These are phyloP conservation scores for Drosophila pandora DNA, from an alignment of 1,140 invertebrate species.

Conservation along the genomic window DNA sequence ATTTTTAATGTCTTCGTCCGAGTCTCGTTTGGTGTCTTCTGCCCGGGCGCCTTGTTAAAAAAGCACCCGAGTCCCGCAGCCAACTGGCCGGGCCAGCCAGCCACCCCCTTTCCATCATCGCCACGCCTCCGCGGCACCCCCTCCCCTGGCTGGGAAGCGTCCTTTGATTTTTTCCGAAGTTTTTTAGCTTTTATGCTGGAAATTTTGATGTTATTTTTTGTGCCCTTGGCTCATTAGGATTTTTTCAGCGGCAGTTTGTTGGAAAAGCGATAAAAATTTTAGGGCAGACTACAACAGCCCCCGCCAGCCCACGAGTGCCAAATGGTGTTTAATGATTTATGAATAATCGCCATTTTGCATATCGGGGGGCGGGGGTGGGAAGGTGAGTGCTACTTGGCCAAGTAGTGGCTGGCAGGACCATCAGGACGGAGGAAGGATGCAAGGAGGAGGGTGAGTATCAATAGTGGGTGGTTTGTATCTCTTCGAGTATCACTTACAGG, in stretches of 20 bases:
- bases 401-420: too few relatives aligned
- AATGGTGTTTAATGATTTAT: slow-evolving; percentile 84
- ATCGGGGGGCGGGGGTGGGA: slow-evolving; percentile 24
- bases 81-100: neutral
- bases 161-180: slow-evolving; percentile 81
- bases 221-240: slow-evolving; percentile 78
- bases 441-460: too few relatives aligned
- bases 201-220: slow-evolving; percentile 23
- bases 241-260: slow-evolving; percentile 73
- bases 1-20: slow-evolving; percentile 83
- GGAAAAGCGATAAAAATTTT: slow-evolving; percentile 80
- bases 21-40: slow-evolving; percentile 56
- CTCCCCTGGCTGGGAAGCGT: slow-evolving; percentile 22
- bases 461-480: too few relatives aligned
- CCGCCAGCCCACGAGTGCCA: slow-evolving; percentile 49
- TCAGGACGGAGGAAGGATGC: too few relatives aligned
- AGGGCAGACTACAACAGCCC: slow-evolving; percentile 32
- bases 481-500: too few relatives aligned
- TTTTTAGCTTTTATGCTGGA: slow-evolving; percentile 67
- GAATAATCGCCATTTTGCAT: slow-evolving; percentile 84
- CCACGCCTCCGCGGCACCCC: slow-evolving; percentile 8
- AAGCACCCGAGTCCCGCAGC: slow-evolving; percentile 66
- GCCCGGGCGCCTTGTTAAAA: slow-evolving; percentile 63
- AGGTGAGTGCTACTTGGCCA: too few relatives aligned
- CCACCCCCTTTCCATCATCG: neutral